Conservation (phyloP, 2,888 invertebrate species). For the Perithous albicinctus region DNA sequence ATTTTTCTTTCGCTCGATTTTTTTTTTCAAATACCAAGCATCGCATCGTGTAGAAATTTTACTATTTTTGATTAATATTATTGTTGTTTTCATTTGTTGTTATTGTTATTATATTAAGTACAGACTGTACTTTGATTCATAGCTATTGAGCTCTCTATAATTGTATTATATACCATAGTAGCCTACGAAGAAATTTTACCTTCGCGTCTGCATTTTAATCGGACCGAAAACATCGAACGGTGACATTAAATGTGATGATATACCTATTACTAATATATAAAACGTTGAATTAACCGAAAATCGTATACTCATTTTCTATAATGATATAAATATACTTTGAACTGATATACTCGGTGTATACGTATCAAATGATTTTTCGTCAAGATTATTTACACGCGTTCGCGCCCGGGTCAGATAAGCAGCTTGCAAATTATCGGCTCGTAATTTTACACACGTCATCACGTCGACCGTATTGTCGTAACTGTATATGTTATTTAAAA, state of each 20-base stretch:
- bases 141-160: slow-evolving; percentile 77
- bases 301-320: slow-evolving; percentile 57
- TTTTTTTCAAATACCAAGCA: too few species aligned
- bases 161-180: slow-evolving; percentile 64
- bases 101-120: slow-evolving; percentile 75
- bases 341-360: slow-evolving; percentile 54
- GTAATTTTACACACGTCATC: neutral
- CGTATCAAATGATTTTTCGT: slow-evolving; percentile 35
- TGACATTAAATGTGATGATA: slow-evolving; percentile 59
- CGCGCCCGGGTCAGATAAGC: neutral
- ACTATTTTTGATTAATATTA: slow-evolving; percentile 67
- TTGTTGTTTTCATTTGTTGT: slow-evolving; percentile 78
- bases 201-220: slow-evolving; percentile 18
- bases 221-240: slow-evolving; percentile 50
- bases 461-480: slow-evolving; percentile 12
- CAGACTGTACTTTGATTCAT: slow-evolving; percentile 34
- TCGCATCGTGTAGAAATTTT: slow-evolving; percentile 31
- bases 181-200: slow-evolving; percentile 11
- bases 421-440: neutral
- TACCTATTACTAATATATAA: slow-evolving; percentile 27
- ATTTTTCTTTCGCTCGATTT: too few species aligned
- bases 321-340: slow-evolving; percentile 43
- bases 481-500: slow-evolving; percentile 36
- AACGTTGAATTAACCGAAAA: slow-evolving; percentile 38
- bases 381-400: neutral